Base-by-base conservation (phyloP, 2,113 vertebrate species). In the Tetrax tetrax region DNA sequence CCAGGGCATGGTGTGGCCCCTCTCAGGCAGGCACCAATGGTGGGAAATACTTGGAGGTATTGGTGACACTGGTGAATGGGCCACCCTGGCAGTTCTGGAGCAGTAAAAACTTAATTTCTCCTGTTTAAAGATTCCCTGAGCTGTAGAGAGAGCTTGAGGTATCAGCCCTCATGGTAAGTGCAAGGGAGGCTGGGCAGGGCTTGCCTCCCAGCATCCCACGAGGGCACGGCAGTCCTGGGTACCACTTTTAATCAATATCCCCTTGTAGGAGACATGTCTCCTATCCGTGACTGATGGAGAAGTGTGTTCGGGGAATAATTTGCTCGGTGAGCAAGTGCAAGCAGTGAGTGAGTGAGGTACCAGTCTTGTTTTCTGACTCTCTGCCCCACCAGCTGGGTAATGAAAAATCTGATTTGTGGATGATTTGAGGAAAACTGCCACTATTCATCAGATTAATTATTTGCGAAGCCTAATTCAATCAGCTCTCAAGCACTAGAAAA, bases 341-440 rank as follows among this genome's bases (percentile, higher is more conserved):
- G 69, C 27, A 51, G 77, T 81, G 80, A 43, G 27, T 1, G 2
- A 83, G 63, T 54, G 35, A 94, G 68, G 74, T 60, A 82, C 69
- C 74, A 78, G 80, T 31, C 83, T 89, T 75, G 70, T 92, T 89
- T 95, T 75, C 89, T 51, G 74, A 72, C 59, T 96, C 60, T 61
- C 59, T 93, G 63, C 72, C 83, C 79, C 9, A 3, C 61, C 4
- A 4, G 24, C 88, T 61, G 66, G 61, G 41, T 90, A 94, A 94
- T 91, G 89, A 96, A 93, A 96, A 95, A 93, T 87, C 80, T 90
- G 95, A 95, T 96, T 92, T 91, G 95, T 83, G 72, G 94, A 85
- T 95, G 79, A 90, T 87, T 95, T 83, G 96, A 94, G 92, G 88
- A 83, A 94, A 94, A 93, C 88, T 95, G 88, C 93, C 89, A 91